phyloP scores from a whole-genome alignment of 2,888 invertebrate species.

The Gortyna flavago region DNA sequence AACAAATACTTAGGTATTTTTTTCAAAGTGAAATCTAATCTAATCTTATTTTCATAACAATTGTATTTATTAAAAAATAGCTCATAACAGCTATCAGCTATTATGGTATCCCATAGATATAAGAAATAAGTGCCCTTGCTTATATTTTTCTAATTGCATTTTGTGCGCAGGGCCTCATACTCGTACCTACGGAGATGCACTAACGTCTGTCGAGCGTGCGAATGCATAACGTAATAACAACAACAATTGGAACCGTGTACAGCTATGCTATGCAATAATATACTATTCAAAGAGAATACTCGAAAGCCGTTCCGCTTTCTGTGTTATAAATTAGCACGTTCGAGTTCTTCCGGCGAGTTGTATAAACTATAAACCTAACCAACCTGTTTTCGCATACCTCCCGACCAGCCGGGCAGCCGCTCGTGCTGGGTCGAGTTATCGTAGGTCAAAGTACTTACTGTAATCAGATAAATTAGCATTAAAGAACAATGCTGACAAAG shows the following conservation, averaged over 20 bases:
- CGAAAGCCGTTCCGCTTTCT: slow-evolving; percentile 73
- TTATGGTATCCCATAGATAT: background rate
- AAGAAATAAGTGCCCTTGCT: too few relatives aligned
- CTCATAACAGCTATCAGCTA: background rate
- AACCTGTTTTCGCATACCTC: slow-evolving; percentile 47
- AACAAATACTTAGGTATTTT: background rate
- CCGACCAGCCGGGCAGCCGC: background rate
- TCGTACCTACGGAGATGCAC: too few relatives aligned
- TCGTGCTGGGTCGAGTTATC: background rate
- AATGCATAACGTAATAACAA: slow-evolving; percentile 36
- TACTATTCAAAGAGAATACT: slow-evolving; percentile 57
- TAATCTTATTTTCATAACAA: background rate
- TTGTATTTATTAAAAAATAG: background rate
- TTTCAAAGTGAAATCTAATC: too few relatives aligned
- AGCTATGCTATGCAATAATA: slow-evolving; percentile 56
- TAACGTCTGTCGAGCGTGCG: slow-evolving; percentile 21
- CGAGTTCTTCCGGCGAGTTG: slow-evolving; percentile 61
- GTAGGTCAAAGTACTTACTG: slow-evolving; percentile 26
- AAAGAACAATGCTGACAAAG: slow-evolving; percentile 9
- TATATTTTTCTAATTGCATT: background rate
- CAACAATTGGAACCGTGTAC: slow-evolving; percentile 46
- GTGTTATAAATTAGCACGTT: slow-evolving; percentile 43
- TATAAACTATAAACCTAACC: slow-evolving; percentile 42
- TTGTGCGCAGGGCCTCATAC: too few relatives aligned
- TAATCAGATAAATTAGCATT: background rate